These are phyloP conservation scores for Percopsis omiscomaycus DNA, from an alignment of 2,797 vertebrate genomes.

Conservation along the genomic window DNA sequence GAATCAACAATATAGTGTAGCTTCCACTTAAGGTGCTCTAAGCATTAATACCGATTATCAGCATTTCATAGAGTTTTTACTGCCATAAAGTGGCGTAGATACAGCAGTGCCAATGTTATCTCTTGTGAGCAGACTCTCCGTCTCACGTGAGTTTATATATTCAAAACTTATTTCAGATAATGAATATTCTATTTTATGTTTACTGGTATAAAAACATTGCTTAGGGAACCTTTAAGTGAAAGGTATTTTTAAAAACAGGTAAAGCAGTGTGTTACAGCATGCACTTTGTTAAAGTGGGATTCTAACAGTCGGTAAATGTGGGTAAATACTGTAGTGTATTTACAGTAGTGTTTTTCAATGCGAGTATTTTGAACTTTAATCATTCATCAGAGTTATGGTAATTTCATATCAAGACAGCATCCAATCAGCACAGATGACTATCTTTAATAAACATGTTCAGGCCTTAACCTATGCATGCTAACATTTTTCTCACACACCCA, in stretches of 20 bases:
- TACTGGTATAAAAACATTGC: no score
- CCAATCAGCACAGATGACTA: conserved; percentile 3
- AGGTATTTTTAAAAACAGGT: conserved; percentile 40
- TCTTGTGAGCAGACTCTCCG: no score
- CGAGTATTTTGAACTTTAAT: conserved; percentile 1
- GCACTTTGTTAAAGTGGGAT: conserved; percentile 42
- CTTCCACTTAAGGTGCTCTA: no score
- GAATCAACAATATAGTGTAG: no score
- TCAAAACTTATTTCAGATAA: no score
- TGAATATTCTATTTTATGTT: no score
- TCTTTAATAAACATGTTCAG: conserved; percentile 1
- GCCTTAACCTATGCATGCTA: conserved; percentile 4
- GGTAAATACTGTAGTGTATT: conserved; percentile 23
- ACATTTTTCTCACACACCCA: neutral
- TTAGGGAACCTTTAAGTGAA: conserved; percentile 22
- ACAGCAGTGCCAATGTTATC: neutral
- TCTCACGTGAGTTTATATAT: no score
- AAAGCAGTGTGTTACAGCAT: conserved; percentile 58
- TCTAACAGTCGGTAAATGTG: conserved; percentile 48
- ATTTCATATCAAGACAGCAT: conserved; percentile 23
- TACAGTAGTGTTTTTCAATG: conserved; percentile 2
- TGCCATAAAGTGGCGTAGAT: no score
- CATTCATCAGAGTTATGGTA: conserved; percentile 10
- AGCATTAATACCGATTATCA: no score
- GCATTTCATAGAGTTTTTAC: no score